Conservation (phyloP, 1,140 invertebrate genomes). For the Drosophila serrata region DNA sequence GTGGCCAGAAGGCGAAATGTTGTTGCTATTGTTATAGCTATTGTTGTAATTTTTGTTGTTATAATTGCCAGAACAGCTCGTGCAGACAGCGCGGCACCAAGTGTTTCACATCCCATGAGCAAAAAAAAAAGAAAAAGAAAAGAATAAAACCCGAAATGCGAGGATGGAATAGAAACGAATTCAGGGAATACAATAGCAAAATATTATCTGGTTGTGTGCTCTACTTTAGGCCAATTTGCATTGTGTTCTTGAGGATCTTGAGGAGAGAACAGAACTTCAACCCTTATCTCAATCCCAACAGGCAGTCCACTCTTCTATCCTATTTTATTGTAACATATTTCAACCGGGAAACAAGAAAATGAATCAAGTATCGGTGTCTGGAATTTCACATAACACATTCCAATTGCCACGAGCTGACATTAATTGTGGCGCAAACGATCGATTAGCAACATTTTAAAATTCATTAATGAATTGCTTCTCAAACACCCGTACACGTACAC, state of each 20-base stretch:
- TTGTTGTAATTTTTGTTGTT: constrained; percentile 42
- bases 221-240: constrained; percentile 33
- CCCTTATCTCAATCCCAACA: not conserved
- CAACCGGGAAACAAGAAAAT: constrained; percentile 19
- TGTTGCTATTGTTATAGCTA: constrained; percentile 33
- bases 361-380: constrained; percentile 46
- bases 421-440: constrained; percentile 83
- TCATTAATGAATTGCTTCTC: constrained; percentile 82
- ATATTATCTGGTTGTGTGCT: constrained; percentile 15
- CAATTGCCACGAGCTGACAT: constrained; percentile 75
- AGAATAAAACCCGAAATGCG: constrained; percentile 8
- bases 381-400: constrained; percentile 73
- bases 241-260: constrained; percentile 19
- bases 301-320: constrained; percentile 10
- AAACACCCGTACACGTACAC: constrained; percentile 50
- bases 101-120: constrained; percentile 74
- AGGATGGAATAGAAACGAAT: constrained; percentile 26
- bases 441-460: constrained; percentile 81
- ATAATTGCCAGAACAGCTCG: constrained; percentile 55
- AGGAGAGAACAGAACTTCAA: not conserved
- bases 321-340: constrained; percentile 7
- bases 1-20: constrained; percentile 40
- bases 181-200: constrained; percentile 11
- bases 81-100: constrained; percentile 82
- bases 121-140: constrained; percentile 38